Evolutionary conservation across 2,888 invertebrate genomes (phyloP).

Genomic region (Drosophila sordidapex): DNA sequence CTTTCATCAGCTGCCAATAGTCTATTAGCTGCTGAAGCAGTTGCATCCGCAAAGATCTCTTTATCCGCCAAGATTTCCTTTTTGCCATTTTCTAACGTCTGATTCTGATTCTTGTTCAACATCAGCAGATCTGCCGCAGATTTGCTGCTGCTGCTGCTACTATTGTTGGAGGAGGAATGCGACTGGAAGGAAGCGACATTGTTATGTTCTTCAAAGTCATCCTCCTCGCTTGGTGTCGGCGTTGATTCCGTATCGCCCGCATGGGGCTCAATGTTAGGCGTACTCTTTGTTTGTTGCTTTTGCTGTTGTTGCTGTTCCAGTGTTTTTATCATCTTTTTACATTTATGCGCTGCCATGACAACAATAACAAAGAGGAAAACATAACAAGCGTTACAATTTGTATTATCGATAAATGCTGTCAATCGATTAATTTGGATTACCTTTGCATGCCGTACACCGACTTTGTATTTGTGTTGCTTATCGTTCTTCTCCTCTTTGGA

Average conservation of each 20-base stretch:
- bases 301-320: slow-evolving; percentile 64
- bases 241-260: slow-evolving; percentile 42
- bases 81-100: slow-evolving; percentile 39
- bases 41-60: not conserved
- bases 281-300: slow-evolving; percentile 60
- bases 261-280: slow-evolving; percentile 55
- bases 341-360: slow-evolving; percentile 64
- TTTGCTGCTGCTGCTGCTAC: slow-evolving; percentile 8
- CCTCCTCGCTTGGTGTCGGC: slow-evolving; percentile 48
- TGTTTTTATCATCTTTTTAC: slow-evolving; percentile 80
- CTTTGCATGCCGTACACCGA: slow-evolving; percentile 72
- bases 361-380: slow-evolving; percentile 31
- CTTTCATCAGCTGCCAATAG: not conserved
- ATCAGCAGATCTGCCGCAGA: slow-evolving; percentile 3
- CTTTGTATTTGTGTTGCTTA: slow-evolving; percentile 52
- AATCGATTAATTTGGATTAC: slow-evolving; percentile 53
- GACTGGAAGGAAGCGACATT: slow-evolving; percentile 30
- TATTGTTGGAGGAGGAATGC: slow-evolving; percentile 30
- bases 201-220: slow-evolving; percentile 56
- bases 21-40: not conserved
- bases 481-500: slow-evolving; percentile 15
- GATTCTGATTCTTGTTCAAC: slow-evolving; percentile 7
- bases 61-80: not conserved
- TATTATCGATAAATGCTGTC: slow-evolving; percentile 22
- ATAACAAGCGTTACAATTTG: slow-evolving; percentile 34